Base-by-base conservation (phyloP, 2,797 vertebrate genomes). In the Neopelma chrysocephalum region DNA sequence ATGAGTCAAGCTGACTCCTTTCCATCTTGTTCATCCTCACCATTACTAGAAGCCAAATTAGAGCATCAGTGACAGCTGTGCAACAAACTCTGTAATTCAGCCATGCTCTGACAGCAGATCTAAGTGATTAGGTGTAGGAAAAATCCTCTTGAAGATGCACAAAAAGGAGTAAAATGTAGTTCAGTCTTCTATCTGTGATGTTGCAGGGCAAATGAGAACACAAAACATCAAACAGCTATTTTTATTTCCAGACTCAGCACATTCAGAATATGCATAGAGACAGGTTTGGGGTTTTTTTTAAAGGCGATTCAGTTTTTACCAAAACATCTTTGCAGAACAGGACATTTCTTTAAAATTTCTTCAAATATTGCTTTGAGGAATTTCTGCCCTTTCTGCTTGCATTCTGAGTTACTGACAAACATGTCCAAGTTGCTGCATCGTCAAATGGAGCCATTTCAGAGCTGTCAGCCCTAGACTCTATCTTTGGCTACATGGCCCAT, bases 311-410 rank as follows among this genome's bases (percentile, higher is more conserved):
- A 76, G 10, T 88, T 93, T 96, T 94, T 82, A 72, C 43, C 15
- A 61, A 92, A 80, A 19, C n/a, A 53, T 79, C 68, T 90, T 76
- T 94, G 82, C 47, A 86, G 71, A 93, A 79, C 26, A 82, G 42
- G 47, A 89, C 29, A 43, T 73, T 90, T 88, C 48, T 82, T 87
- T 64, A 82, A 87, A 82, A 77, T 89, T 89, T 84, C 53, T 93
- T 88, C 60, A 71, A 48, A 80, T 48, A 90, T 54, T 66, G 91
- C 90, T 96, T 78, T 94, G 88, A 97, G 93, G 83, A 89, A 82
- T 92, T 94, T 87, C 68, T 96, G 83, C 81, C 80, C 86, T 96
- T 96, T 96, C 77, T 89, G 61, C 61, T 92, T 90, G 69, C 53
- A 75, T 90, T 89, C 71, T 8, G 57, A 85, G 31, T 42, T 94